These are phyloP conservation scores for Patella pellucida DNA, from an alignment of 2,888 invertebrate genomes.

Conservation along the genomic window DNA sequence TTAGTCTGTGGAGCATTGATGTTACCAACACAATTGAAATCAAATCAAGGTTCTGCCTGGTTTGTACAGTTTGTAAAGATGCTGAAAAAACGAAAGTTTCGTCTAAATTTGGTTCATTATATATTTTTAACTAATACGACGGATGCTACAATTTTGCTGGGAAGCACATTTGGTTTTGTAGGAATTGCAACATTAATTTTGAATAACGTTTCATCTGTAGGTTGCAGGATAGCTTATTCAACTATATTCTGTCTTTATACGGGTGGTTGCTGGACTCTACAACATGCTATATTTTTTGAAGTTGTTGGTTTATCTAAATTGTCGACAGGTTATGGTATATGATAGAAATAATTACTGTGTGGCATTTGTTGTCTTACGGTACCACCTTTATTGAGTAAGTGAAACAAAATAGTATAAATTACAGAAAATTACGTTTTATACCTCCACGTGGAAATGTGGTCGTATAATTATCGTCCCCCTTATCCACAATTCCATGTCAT, in stretches of 20 bases:
- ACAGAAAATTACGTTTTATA: too few relatives aligned
- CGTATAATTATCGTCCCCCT: too few relatives aligned
- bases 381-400: too few relatives aligned
- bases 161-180: neutral
- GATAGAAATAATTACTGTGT: too few relatives aligned
- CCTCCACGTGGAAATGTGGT: too few relatives aligned
- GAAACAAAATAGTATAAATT: too few relatives aligned
- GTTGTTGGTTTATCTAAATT: neutral
- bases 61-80: neutral
- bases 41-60: neutral
- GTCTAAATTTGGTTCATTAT: too few relatives aligned
- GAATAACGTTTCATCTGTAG: neutral
- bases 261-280: neutral
- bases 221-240: neutral
- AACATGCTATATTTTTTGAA: neutral
- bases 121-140: neutral
- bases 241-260: neutral
- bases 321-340: neutral
- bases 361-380: too few relatives aligned
- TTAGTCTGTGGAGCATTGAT: neutral
- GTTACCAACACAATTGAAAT: neutral
- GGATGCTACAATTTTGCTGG: neutral
- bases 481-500: too few relatives aligned
- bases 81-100: neutral
- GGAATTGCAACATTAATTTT: neutral